Base-by-base conservation (phyloP, 2,888 invertebrate genomes). In the Dicranocentrus wangi region DNA sequence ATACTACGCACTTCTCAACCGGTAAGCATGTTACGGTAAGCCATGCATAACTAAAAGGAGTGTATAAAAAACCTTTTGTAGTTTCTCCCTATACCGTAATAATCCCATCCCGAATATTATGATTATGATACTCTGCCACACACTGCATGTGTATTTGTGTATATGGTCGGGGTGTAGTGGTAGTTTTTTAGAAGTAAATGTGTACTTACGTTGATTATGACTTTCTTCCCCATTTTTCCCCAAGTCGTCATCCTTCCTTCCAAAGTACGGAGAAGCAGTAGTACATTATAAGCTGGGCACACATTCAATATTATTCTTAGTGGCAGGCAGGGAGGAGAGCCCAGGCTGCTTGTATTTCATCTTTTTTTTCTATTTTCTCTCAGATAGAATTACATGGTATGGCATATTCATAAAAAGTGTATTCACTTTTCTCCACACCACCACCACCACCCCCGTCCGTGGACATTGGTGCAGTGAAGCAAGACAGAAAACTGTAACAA, bases 201-300 rank as follows among this genome's bases (percentile, higher is more conserved):
- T 72, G 72, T 72, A 61, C 61, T 72, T 72, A 51, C 28, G 72
- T 28, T 72, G 72, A 72, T 72, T 72, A 72, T 63, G 72, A 61
- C 72, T 72, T 72, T 72, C 72, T 63, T 72, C 25, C 32, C 28
- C 8, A 53, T 10, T 69, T 58, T 71, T 60, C 32, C 39, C 61
- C 47, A 61, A 72, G 63, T 72, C 51, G 72, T 32, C 21, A 51
- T 28, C 7, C 39, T 70, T 55, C 25, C 25, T 58, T 39, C n/a
- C 27, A 28, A 42, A 27, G 27, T 60, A 28, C 8, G 27, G 17
- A 60, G 51, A 17, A 61, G 19, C n/a, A 28, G 43, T 43, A 60
- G 71, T 71, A 42, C 58, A 71, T 71, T 71, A n/a, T n/a, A n/a
- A 71, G 60, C 71, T 71, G 69, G 21, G 55, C 32, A 69, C 55